Evolutionary conservation across 2,113 vertebrate species (phyloP), one percentile per base, ranked within the genome.

Genomic region (Ranitomeya imitator): DNA sequence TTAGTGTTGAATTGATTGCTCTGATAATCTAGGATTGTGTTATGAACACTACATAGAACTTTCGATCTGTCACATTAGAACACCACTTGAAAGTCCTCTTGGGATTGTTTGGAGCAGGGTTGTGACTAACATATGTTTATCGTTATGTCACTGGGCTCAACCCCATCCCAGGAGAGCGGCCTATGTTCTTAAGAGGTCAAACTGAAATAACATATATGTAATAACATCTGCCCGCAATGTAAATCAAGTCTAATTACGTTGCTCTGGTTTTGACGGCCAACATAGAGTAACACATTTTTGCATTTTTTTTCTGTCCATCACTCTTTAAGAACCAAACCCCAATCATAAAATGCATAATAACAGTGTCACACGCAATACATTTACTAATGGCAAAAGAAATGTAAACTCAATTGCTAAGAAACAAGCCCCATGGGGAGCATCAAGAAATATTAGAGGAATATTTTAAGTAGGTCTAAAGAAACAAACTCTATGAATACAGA

Each of bases 181-280:
- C 61, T 54, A 51, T 51, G 61, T 51, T 67, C n/a, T 69, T 52
- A n/a, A 65, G 7, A 54, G 61, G 61, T 83, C 61, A 83, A 7
- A 51, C 45, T 67, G 18, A 83, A 69, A 52, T 83, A 83, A 69
- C 81, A 26, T 83, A 69, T 83, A 67, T 83, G 61, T 23, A 51
- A 67, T 69, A n/a, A 52, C 63, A 54, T 65, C 51, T 67, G 31
- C 60, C 31, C 31, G 10, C 61, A n/a, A 7, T 16, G 13, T 52
- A 67, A 69, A 23, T 52, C 81, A 83, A 15, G 19, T n/a, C 37
- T 67, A 51, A 51, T 67, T 83, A 52, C 19, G 60, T 26, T 18
- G 55, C 63, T 45, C n/a, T 31, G 57, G 23, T 60, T 60, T 37
- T 61, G 57, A 63, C 31, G 18, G 31, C 77, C 59, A 31, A 21